A percentile compares a stretch with the other conserved stretches of the same genome.
Conservation (phyloP, 2,888 invertebrate species). For the Agrilus mali region DNA sequence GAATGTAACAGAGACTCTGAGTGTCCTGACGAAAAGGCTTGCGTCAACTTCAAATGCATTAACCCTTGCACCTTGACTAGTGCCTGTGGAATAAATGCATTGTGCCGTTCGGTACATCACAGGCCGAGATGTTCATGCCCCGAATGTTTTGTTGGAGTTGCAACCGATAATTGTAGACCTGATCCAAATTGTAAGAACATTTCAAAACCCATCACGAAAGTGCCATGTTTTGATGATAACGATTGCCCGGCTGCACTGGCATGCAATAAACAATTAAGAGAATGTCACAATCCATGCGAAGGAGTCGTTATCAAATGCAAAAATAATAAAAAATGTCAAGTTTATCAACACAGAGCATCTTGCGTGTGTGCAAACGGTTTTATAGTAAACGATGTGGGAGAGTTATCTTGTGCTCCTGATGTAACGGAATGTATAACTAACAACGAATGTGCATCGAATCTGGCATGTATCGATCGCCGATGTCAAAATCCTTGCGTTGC, state of each 20-base stretch:
- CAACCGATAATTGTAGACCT: conserved; percentile 63
- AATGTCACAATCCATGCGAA: conserved; percentile 72
- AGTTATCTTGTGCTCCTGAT: conserved; percentile 76
- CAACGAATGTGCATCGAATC: conserved; percentile 75
- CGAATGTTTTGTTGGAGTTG: conserved; percentile 75
- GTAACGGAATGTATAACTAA: conserved; percentile 63
- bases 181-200: conserved; percentile 65
- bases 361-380: conserved; percentile 86
- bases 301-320: conserved; percentile 57
- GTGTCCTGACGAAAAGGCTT: conserved; percentile 85
- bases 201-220: conserved; percentile 40
- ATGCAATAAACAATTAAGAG: conserved; percentile 55
- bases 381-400: conserved; percentile 75
- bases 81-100: conserved; percentile 79
- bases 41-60: conserved; percentile 80
- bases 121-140: conserved; percentile 80
- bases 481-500: conserved; percentile 80
- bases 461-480: conserved; percentile 70
- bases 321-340: conserved; percentile 78
- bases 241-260: conserved; percentile 66
- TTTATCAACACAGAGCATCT: conserved; percentile 68
- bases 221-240: conserved; percentile 49
- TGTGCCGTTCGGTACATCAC: conserved; percentile 75
- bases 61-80: conserved; percentile 83
- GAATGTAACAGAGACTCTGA: conserved; percentile 85